These are phyloP conservation scores for Serranus cabrilla DNA, from an alignment of 2,797 vertebrate species.

Conservation along the genomic window DNA sequence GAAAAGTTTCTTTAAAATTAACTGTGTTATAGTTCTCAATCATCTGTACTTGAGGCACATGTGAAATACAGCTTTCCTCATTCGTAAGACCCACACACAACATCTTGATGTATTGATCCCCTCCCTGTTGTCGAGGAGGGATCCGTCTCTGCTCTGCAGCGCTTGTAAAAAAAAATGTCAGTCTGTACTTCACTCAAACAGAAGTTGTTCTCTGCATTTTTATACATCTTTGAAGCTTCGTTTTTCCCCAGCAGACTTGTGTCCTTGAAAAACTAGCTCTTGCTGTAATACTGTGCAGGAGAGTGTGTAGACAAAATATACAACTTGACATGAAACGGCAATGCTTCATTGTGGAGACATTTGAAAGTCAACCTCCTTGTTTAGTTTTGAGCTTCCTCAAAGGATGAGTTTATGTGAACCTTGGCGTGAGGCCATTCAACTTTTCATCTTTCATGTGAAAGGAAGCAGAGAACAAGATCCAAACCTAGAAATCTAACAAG, in stretches of 20 bases:
- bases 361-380: slow-evolving; percentile 32
- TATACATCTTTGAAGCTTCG: neutral
- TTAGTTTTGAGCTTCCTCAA: slow-evolving; percentile 20
- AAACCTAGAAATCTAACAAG: slow-evolving; percentile 25
- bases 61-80: neutral
- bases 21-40: neutral
- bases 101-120: neutral
- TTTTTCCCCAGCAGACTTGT: neutral
- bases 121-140: neutral
- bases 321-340: slow-evolving; percentile 6
- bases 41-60: neutral
- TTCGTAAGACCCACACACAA: too few relatives aligned
- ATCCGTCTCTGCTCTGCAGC: neutral
- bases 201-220: neutral
- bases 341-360: slow-evolving; percentile 8
- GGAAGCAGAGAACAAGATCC: slow-evolving; percentile 18
- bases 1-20: neutral
- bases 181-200: neutral
- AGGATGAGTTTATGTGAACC: slow-evolving; percentile 29
- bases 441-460: slow-evolving; percentile 58
- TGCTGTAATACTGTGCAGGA: neutral
- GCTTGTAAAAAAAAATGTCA: neutral
- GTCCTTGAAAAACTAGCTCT: neutral
- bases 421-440: neutral
- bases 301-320: neutral